Base-by-base conservation (phyloP, 2,888 invertebrate species). In the Coenonympha arcania region DNA sequence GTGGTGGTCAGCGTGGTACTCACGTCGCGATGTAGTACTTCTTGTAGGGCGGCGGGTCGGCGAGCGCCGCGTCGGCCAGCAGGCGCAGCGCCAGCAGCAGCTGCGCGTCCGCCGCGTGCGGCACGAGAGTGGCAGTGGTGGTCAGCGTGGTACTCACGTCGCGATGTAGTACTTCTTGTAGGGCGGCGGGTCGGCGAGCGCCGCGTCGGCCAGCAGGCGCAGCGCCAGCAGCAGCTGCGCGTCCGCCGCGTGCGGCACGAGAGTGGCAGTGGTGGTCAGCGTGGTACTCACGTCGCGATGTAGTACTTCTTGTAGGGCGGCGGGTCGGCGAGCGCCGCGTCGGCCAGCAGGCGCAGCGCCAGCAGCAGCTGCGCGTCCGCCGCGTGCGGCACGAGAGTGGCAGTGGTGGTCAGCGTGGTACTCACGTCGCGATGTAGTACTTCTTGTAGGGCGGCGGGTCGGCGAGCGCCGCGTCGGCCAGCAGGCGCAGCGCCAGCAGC, bases 341-440 rank as follows among this genome's bases (percentile, higher is more conserved):
- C 73, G 18, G 62, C 52, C 19, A 74, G 37, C 19, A 71, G 63
- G 0, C 71, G 68, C 62, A 81, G 67, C 57, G 76, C 74, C 60
- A 66, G 62, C 63, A 60, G 61, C 64, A 78, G 65, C 66, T 79
- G 68, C 56, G 54, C 15, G 71, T 81, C 83, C 13, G 66, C 72
- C 59, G 57, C 63, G 59, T 62, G 61, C 55, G 82, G 79, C 48
- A n/a, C 30, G 43, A n/a, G n/a, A n/a, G n/a, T n/a, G n/a, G n/a
- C n/a, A n/a, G n/a, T n/a, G n/a, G n/a, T n/a, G n/a, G 1, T 6
- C 26, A 3, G 8, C 9, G 15, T 8, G 26, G 3, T 37, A 77
- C 78, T 73, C 55, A 82, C 82, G 66, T 66, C 50, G 76, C 76
- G 26, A 81, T 56, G 63, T 72, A 80, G 71, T 70, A 74, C 56